phyloP scores from a whole-genome alignment of 1,140 invertebrate species.

The Platorchestia sp. region DNA sequence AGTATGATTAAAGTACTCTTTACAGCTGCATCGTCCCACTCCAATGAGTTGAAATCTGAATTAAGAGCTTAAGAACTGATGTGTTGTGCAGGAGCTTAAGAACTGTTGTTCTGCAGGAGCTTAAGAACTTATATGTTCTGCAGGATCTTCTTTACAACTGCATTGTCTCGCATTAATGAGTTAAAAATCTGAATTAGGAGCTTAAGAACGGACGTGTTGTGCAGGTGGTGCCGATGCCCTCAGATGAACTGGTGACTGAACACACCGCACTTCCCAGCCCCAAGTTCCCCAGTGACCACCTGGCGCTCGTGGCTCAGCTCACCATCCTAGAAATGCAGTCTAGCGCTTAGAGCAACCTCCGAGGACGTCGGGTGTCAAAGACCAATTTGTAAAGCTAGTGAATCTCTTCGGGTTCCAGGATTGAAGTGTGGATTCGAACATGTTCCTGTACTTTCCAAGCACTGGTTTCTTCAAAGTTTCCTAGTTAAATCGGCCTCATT shows the following conservation, averaged over 20 bases:
- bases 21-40: too few relatives aligned
- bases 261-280: constrained; percentile 86
- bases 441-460: neutral
- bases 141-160: too few relatives aligned
- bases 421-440: neutral
- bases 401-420: neutral
- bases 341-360: constrained; percentile 68
- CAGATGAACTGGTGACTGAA: constrained; percentile 79
- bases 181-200: neutral
- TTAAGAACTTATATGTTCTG: too few relatives aligned
- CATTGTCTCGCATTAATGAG: too few relatives aligned
- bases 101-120: too few relatives aligned
- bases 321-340: constrained; percentile 56
- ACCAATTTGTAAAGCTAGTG: neutral
- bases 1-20: too few relatives aligned
- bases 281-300: constrained; percentile 92
- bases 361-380: neutral
- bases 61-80: neutral
- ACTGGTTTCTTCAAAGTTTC: neutral
- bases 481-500: too few relatives aligned
- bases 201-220: neutral
- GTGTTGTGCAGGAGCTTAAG: constrained; percentile 72
- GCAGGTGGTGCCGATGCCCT: constrained; percentile 84
- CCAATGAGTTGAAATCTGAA: neutral
- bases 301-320: constrained; percentile 88